These are phyloP conservation scores for Cuniculus paca DNA, from an alignment of 2,797 vertebrate genomes.

Conservation along the genomic window DNA sequence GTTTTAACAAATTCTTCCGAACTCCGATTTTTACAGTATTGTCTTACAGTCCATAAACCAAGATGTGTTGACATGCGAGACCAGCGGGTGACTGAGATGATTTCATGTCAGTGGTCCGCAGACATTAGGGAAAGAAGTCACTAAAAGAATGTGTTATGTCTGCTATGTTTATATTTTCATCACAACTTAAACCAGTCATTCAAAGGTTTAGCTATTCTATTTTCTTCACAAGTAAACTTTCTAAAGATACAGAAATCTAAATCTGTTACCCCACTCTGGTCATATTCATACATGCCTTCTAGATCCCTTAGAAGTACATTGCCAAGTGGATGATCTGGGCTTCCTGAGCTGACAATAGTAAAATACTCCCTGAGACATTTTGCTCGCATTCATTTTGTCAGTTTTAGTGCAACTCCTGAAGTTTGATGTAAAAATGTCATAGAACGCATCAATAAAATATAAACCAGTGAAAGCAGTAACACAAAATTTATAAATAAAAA, in stretches of 20 bases:
- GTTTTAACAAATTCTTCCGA: not conserved
- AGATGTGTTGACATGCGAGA: fast-evolving
- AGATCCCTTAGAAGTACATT: not conserved
- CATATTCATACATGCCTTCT: fast-evolving
- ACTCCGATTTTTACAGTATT: not conserved
- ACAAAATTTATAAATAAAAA: not conserved
- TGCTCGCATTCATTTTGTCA: not conserved
- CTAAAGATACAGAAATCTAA: not conserved
- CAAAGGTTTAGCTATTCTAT: not conserved
- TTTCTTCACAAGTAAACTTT: not conserved
- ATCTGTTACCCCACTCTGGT: not conserved
- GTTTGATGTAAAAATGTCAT: not conserved
- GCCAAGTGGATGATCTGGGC: not conserved
- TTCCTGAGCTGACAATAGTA: not conserved
- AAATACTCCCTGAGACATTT: not conserved
- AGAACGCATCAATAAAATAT: not conserved
- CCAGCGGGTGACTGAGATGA: fast-evolving
- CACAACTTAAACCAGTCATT: not conserved
- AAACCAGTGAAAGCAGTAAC: not conserved
- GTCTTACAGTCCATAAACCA: not conserved
- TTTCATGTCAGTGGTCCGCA: not conserved
- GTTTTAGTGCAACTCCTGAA: not conserved
- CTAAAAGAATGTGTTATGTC: not conserved
- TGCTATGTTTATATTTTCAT: not conserved
- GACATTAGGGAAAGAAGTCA: not conserved